phyloP scores from a whole-genome alignment of 2,113 vertebrate genomes.

The Brachypodius melanocephalos region DNA sequence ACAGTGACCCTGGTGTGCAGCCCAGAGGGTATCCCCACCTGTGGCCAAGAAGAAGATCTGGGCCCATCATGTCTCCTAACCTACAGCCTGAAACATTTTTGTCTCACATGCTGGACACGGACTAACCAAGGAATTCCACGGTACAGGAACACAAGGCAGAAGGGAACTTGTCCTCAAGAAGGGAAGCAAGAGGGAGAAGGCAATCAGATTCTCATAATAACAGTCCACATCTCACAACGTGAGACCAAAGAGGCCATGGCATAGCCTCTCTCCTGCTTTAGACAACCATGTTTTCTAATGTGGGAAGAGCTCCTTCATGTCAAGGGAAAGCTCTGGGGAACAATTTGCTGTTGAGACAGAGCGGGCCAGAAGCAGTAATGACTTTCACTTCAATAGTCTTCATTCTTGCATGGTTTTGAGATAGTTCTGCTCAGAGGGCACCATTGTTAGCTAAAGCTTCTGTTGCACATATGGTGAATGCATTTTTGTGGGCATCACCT shows the following conservation, averaged over 20 bases:
- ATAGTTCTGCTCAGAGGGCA: not conserved
- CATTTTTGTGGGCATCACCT: not conserved
- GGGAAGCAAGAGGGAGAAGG: not conserved
- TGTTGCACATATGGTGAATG: not conserved
- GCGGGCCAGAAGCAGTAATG: not conserved
- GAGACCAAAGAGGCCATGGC: not conserved
- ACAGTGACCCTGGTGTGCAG: fast-evolving
- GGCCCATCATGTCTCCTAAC: not conserved
- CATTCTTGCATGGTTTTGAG: not conserved
- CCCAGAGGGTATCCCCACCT: not conserved
- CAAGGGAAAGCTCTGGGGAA: not conserved
- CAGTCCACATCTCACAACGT: not conserved
- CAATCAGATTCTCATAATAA: not conserved
- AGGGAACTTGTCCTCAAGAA: not conserved
- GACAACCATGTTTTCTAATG: not conserved
- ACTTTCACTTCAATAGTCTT: not conserved
- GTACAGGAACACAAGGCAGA: not conserved
- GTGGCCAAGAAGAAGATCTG: fast-evolving
- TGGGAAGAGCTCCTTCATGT: not conserved
- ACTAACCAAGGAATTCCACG: not conserved
- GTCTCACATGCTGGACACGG: not conserved
- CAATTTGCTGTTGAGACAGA: not conserved
- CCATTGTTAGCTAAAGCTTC: not conserved
- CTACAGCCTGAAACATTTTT: not conserved
- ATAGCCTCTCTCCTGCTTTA: not conserved